Evolutionary conservation across 2,113 vertebrate genomes (phyloP).

Genomic region (Brachypodius melanocephalos): DNA sequence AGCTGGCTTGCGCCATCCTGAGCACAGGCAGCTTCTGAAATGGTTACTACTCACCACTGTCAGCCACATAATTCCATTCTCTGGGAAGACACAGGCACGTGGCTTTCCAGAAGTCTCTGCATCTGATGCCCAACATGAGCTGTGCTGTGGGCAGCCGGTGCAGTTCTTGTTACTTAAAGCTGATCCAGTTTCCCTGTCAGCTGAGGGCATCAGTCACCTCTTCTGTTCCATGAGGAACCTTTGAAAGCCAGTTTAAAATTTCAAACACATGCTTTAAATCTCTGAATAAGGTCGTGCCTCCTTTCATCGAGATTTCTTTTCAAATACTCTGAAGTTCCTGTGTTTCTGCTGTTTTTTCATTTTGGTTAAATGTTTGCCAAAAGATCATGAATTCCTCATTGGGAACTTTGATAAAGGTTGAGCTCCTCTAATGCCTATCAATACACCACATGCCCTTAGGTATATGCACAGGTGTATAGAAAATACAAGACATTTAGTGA

Average conservation of each 20-base stretch:
- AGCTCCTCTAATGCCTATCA: too few relatives aligned
- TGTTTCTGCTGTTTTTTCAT: background rate
- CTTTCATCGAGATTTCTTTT: background rate
- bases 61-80: background rate
- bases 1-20: background rate
- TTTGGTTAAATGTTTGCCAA: background rate
- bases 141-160: background rate
- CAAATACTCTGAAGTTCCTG: background rate
- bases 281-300: background rate
- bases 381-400: background rate
- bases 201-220: background rate
- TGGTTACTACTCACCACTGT: accelerated
- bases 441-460: too few relatives aligned
- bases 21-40: background rate
- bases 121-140: background rate
- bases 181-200: background rate
- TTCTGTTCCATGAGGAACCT: background rate
- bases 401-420: too few relatives aligned
- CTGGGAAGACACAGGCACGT: accelerated
- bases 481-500: too few relatives aligned
- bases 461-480: too few relatives aligned
- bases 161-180: background rate
- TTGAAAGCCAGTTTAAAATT: background rate
- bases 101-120: accelerated
- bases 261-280: background rate